These are phyloP conservation scores for Triplophysa dalaica DNA, from an alignment of 2,113 vertebrate genomes.

Conservation along the genomic window DNA sequence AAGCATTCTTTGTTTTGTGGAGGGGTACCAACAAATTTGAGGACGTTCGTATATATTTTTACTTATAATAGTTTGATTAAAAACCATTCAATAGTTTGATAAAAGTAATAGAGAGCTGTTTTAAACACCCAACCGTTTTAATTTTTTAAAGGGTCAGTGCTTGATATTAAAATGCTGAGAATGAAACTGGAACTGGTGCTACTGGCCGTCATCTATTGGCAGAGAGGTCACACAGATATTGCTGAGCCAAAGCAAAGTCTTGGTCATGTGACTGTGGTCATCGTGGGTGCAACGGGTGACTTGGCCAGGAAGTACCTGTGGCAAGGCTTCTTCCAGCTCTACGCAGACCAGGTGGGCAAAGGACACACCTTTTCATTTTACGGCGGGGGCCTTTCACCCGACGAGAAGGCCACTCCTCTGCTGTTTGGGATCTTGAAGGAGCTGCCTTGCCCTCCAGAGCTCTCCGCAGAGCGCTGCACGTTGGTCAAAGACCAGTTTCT, in stretches of 20 bases:
- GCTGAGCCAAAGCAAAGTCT: slow-evolving; percentile 60
- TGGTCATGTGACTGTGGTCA: slow-evolving; percentile 84
- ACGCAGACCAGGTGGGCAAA: slow-evolving; percentile 76
- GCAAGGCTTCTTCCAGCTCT: slow-evolving; percentile 92
- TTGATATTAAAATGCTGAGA: slow-evolving; percentile 68
- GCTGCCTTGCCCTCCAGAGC: slow-evolving; percentile 75
- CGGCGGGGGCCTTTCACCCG: slow-evolving; percentile 73
- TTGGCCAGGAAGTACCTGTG: slow-evolving; percentile 93
- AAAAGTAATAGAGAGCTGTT: not conserved
- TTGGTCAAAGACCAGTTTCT: slow-evolving; percentile 87
- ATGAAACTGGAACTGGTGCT: slow-evolving; percentile 62
- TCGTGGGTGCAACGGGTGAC: slow-evolving; percentile 91
- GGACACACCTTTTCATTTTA: slow-evolving; percentile 90
- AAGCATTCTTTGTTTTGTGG: no score
- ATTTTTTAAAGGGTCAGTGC: slow-evolving; percentile 44
- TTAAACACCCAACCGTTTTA: slow-evolving; percentile 22
- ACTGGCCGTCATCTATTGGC: slow-evolving; percentile 66
- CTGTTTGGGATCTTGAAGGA: slow-evolving; percentile 82
- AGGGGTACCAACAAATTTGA: no score
- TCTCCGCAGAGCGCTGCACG: slow-evolving; percentile 73
- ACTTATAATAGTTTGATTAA: no score
- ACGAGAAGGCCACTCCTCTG: slow-evolving; percentile 69
- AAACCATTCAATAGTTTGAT: no score
- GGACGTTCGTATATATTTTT: no score
- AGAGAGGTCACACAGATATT: slow-evolving; percentile 54